Percentiles rank a stretch among this genome's conserved stretches.
These are phyloP conservation scores for Oophaga pumilio DNA, from an alignment of 2,113 vertebrate species.

Conservation along the genomic window DNA sequence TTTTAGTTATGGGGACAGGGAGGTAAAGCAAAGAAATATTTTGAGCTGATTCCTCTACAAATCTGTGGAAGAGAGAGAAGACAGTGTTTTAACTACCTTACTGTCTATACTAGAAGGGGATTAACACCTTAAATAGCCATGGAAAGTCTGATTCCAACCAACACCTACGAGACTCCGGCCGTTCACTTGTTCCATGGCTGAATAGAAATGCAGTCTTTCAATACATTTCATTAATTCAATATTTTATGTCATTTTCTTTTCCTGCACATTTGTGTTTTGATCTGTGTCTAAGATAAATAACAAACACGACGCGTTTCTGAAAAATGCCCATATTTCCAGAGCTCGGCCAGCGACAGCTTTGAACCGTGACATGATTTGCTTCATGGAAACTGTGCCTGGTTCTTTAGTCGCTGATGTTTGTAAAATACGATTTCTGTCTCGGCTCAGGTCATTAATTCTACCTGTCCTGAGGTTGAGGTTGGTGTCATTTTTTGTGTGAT, in stretches of 20 bases:
- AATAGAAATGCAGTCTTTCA: conserved; percentile 49
- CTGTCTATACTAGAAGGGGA: conserved; percentile 60
- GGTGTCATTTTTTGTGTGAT: neutral
- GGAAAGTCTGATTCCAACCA: conserved; percentile 64
- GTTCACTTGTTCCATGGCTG: conserved; percentile 57
- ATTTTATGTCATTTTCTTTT: conserved; percentile 51
- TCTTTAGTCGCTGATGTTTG: conserved; percentile 49
- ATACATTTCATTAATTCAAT: conserved; percentile 52
- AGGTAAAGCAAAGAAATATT: conserved; percentile 51
- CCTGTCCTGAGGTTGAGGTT: neutral
- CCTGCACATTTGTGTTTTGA: conserved; percentile 56
- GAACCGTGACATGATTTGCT: conserved; percentile 36
- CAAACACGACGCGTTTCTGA: conserved; percentile 30
- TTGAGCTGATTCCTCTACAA: conserved; percentile 43
- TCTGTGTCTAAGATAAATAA: conserved; percentile 54
- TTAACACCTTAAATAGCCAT: conserved; percentile 61
- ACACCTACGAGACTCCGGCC: conserved; percentile 61
- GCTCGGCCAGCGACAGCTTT: conserved; percentile 7
- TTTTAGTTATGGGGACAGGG: conserved; percentile 34
- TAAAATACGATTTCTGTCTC: conserved; percentile 45
- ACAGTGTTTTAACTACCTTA: conserved; percentile 26
- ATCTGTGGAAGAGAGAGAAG: neutral
- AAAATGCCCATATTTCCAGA: conserved; percentile 28
- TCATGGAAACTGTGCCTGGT: conserved; percentile 46
- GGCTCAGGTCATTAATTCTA: conserved; percentile 40